Evolutionary conservation across 2,888 invertebrate species (phyloP), one percentile per base, ranked within the genome.

Genomic region (Neoascia interrupta): DNA sequence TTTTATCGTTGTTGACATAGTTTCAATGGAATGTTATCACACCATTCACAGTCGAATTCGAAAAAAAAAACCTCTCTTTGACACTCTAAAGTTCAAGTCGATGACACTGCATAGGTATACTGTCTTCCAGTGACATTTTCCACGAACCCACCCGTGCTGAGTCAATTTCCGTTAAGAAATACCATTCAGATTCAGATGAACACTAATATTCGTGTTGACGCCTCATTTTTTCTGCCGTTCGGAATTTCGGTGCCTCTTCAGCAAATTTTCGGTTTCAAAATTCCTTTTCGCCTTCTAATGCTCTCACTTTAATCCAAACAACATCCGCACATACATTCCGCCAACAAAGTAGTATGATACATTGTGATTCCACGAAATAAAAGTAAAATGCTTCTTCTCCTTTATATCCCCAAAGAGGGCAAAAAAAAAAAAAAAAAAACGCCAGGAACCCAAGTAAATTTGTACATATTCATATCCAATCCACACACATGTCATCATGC

Each of bases 111-210:
- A n/a, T n/a, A n/a, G n/a, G n/a, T n/a, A n/a, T n/a, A 3, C 6
- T 5, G 6, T 10, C 6, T 51, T 63, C 51, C 51, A 34, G 21
- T 18, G 43, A 54, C n/a, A n/a, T n/a, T n/a, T n/a, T n/a, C n/a
- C n/a, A n/a, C n/a, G n/a, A n/a, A 53, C 16, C 19, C 15, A 53
- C 34, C 36, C n/a, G n/a, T n/a, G 53, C 53, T 66, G 54, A 66
- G 18, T 66, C 54, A 66, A 45, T 54, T 45, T 54, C 64, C 54
- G 5, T 26, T 26, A 66, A 54, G 23, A 53, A 53, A 51, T 51
- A n/a, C 31, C 39, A 51, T 51, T 10, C 49, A 31, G 1, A 37
- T n/a, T n/a, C n/a, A n/a, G n/a, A n/a, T 39, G 49, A 37, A 47
- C 16, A 21, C 8, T 21, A 10, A 15, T 45, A 15, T 37, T 10